A percentile compares a stretch with the other conserved stretches of the same genome.
Evolutionary conservation across 2,888 invertebrate genomes (phyloP).

Genomic region (Hyposoter dolosus): DNA sequence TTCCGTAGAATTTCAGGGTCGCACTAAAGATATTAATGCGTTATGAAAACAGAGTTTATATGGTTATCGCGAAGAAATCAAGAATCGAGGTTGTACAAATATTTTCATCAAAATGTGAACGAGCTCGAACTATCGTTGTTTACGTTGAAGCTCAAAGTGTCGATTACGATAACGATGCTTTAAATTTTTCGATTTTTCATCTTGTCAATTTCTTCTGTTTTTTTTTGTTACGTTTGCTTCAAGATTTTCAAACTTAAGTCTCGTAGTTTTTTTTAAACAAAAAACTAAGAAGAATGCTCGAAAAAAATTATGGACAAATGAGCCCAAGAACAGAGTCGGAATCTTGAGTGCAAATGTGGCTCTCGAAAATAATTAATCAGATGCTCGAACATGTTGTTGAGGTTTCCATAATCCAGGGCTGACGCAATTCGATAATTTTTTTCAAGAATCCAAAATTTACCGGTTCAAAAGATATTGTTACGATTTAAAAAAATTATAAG

Average conservation of each 20-base stretch:
- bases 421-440: background rate
- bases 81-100: background rate
- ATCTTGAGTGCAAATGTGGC: background rate
- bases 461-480: too few species aligned
- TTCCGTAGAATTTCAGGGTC: background rate
- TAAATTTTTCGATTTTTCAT: background rate
- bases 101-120: background rate
- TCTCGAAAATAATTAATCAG: too few species aligned
- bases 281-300: background rate
- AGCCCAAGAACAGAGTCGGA: too few species aligned
- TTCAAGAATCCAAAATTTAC: background rate
- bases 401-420: too few species aligned
- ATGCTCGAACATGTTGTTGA: too few species aligned
- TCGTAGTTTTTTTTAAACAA: background rate
- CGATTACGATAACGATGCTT: background rate
- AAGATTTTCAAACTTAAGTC: background rate
- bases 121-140: background rate
- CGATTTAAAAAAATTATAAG: too few species aligned
- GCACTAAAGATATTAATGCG: background rate
- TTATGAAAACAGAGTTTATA: background rate
- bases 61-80: background rate
- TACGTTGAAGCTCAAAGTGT: background rate
- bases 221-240: background rate
- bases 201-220: background rate
- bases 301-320: background rate